These are phyloP conservation scores for Rhadina sibilatrix DNA, from an alignment of 2,113 vertebrate genomes.

Conservation along the genomic window DNA sequence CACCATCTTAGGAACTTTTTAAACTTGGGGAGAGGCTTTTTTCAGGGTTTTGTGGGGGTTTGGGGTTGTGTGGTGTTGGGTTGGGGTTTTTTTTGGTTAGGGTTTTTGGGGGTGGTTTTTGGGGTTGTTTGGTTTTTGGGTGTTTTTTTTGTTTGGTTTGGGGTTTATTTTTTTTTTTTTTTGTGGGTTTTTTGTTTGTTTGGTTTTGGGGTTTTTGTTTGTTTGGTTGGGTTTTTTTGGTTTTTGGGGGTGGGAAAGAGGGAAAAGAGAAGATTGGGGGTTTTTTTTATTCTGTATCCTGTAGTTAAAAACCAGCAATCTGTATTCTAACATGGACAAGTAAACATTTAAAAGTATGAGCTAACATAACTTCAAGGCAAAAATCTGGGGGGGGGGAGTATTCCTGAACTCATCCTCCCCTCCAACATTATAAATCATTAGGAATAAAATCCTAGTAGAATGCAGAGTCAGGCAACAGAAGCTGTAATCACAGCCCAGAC, in stretches of 20 bases:
- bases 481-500: not conserved
- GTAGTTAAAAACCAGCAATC: not conserved
- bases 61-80: too few species aligned
- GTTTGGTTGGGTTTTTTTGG: too few species aligned
- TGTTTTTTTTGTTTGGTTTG: too few species aligned
- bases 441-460: not conserved
- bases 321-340: not conserved
- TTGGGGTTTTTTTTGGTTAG: too few species aligned
- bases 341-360: not conserved
- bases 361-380: not conserved
- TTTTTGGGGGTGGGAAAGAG: accelerated
- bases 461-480: not conserved
- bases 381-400: not conserved
- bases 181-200: too few species aligned
- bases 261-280: accelerated
- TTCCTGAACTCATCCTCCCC: not conserved
- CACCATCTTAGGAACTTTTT: not conserved
- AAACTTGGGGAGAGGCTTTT: not conserved
- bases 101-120: too few species aligned
- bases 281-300: not conserved
- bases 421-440: not conserved
- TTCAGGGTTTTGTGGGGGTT: not conserved
- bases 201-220: too few species aligned
- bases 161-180: accelerated
- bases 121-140: not conserved